phyloP scores from a whole-genome alignment of 1,140 invertebrate genomes.

The Drosophila mauritiana region DNA sequence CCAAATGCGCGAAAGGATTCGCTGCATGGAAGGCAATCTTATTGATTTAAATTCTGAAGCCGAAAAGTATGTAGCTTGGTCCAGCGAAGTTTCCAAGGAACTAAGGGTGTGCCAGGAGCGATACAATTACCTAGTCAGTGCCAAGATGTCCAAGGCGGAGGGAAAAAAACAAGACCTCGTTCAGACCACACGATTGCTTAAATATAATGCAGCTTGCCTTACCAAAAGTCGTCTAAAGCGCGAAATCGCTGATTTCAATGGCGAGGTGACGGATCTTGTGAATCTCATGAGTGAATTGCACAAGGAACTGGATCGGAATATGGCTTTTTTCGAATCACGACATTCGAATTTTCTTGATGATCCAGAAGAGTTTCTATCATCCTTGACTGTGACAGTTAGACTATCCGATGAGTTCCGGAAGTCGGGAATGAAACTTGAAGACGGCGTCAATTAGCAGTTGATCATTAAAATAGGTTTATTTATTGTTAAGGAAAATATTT shows the following conservation, averaged over 20 bases:
- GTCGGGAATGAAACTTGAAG: not conserved
- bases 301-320: slow-evolving; percentile 1
- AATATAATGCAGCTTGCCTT: not conserved
- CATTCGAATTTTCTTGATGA: not conserved
- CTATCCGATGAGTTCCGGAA: not conserved
- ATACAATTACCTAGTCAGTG: slow-evolving; percentile 3
- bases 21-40: slow-evolving; percentile 9
- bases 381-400: not conserved
- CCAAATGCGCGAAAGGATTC: not conserved
- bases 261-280: slow-evolving; percentile 27
- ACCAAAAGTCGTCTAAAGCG: not conserved
- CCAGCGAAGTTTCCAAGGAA: slow-evolving; percentile 11
- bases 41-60: slow-evolving; percentile 1
- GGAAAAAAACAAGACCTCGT: not conserved
- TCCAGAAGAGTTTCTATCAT: not conserved
- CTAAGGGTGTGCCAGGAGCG: slow-evolving; percentile 29
- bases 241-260: slow-evolving; percentile 31
- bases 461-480: not conserved
- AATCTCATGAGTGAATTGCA: slow-evolving; percentile 17
- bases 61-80: slow-evolving; percentile 5
- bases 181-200: not conserved
- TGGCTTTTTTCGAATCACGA: not conserved
- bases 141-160: slow-evolving; percentile 33
- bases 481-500: not conserved
- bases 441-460: not conserved